Conservation (phyloP, 1,140 invertebrate species). For the Polyergus mexicanus region DNA sequence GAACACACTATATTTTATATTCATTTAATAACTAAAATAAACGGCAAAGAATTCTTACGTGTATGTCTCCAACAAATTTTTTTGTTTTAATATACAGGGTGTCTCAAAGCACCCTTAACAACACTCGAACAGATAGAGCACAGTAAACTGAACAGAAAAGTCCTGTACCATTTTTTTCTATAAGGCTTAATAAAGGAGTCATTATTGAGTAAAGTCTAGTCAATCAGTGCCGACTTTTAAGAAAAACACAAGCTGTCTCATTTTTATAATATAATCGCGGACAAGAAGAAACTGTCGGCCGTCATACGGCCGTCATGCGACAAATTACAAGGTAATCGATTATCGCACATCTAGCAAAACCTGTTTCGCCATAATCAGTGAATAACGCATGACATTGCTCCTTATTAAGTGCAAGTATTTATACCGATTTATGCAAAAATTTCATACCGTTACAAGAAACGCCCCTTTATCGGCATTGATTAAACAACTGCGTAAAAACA, state of each 20-base stretch:
- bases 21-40: neutral
- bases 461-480: conserved; percentile 22
- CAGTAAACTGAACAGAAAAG: no score
- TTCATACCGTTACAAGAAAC: conserved; percentile 36
- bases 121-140: no score
- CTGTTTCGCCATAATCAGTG: conserved; percentile 60
- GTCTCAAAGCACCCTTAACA: no score
- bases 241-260: conserved; percentile 20
- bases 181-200: no score
- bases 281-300: neutral
- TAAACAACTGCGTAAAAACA: neutral
- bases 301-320: conserved; percentile 14
- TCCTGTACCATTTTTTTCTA: no score
- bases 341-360: conserved; percentile 46
- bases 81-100: neutral
- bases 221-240: no score
- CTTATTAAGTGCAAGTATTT: conserved; percentile 28
- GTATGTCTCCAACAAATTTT: neutral
- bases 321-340: conserved; percentile 51
- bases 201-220: no score
- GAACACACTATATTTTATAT: neutral
- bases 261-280: conserved; percentile 22
- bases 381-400: conserved; percentile 71
- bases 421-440: conserved; percentile 50
- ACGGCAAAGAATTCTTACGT: neutral